Base-by-base conservation (phyloP, 2,113 vertebrate genomes). In the Zosterops hypoxanthus region DNA sequence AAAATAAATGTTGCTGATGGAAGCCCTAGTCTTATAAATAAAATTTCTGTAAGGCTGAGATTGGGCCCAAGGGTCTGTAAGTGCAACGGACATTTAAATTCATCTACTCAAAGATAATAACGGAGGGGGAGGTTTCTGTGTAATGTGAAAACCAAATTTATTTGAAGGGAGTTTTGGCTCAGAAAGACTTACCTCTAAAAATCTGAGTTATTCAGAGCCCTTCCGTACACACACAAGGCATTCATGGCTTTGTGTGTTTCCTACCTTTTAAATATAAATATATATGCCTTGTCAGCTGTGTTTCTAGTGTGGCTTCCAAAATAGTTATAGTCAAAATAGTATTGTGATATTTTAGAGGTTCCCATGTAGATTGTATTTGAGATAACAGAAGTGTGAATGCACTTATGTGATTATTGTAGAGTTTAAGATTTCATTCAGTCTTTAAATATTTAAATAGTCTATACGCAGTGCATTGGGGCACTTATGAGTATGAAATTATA, bases 321-420 rank as follows among this genome's bases (percentile, higher is more conserved):
- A 79, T 41, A 87, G 47, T 18, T 3, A 0, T 56, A 44, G 42
- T 76, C 82, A 75, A 81, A 90, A 63, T 79, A 86, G 55, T 61
- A 77, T 11, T 94, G 57, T 76, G 46, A 44, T 94, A 52, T 79
- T 92, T 92, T 61, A 82, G 55, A 85, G 18, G 7, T 95, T 96
- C 77, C 75, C 71, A 65, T 92, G 72, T 92, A 65, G 34, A 70
- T 63, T 92, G 47, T 61, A 66, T 83, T n/a, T 49, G 78, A 64
- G 41, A 6, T 69, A 88, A 69, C 28, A 65, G 59, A 87, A 68
- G 18, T 55, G 21, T 55, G 65, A 77, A 53, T 92, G 53, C 11
- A 29, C 57, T 84, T 56, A 14, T 0, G 0, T 76, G 23, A 61
- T 86, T 77, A 57, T 69, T 90, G 28, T 70, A 53, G 55, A 66